A percentile compares a stretch with the other conserved stretches of the same genome.
Evolutionary conservation across 1,140 invertebrate species (phyloP).

Genomic region (Probaryconus sp.): DNA sequence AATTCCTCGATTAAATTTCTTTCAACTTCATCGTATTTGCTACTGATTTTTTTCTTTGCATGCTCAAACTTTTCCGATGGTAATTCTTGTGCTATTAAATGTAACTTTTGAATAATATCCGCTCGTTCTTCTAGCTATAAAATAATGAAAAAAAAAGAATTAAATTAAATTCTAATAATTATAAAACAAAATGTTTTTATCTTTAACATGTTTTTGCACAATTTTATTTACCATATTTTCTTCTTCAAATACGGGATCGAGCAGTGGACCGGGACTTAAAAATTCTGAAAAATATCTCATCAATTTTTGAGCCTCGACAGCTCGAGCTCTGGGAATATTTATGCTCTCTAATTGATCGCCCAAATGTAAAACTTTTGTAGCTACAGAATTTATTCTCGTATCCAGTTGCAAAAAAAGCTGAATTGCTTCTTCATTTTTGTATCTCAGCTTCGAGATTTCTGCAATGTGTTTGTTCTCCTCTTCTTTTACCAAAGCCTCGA

Average conservation of each 20-base stretch:
- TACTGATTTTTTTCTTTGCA: conserved; percentile 92
- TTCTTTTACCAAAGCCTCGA: conserved; percentile 90
- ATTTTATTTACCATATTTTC: conserved; percentile 77
- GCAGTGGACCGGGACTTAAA: conserved; percentile 89
- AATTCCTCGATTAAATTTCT: conserved; percentile 96
- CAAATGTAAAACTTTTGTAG: conserved; percentile 97
- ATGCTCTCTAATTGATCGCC: conserved; percentile 98
- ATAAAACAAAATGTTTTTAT: conserved; percentile 7
- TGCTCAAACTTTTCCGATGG: conserved; percentile 91
- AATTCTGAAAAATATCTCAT: conserved; percentile 97
- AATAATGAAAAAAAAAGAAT: conserved; percentile 35
- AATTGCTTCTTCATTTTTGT: conserved; percentile 92
- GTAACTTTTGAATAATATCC: conserved; percentile 98
- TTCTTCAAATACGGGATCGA: conserved; percentile 93
- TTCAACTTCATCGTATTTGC: conserved; percentile 98
- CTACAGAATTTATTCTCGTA: conserved; percentile 97
- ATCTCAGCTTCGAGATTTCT: conserved; percentile 89
- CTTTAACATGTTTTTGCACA: background rate
- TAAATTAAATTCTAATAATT: conserved; percentile 12
- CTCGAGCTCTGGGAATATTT: conserved; percentile 94
- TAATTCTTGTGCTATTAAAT: conserved; percentile 96
- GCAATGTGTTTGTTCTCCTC: conserved; percentile 91
- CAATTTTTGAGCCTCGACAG: conserved; percentile 95
- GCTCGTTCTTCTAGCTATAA: conserved; percentile 94
- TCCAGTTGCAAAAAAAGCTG: conserved; percentile 95